These are phyloP conservation scores for Pyrrhosoma nymphula DNA, from an alignment of 2,888 invertebrate genomes.

Conservation along the genomic window DNA sequence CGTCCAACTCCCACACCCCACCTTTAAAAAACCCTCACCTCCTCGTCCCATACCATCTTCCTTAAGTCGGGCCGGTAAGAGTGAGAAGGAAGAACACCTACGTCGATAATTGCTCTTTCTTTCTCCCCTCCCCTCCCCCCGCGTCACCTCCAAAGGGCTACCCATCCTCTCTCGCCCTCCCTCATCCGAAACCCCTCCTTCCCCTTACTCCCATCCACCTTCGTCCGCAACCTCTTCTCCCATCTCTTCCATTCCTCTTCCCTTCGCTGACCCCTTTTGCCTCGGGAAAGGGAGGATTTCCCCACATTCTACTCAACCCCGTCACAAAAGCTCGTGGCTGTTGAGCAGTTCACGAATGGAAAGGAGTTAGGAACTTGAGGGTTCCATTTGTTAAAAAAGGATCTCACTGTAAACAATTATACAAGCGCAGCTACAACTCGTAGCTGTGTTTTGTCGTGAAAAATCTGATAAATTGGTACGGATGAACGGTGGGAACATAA, in stretches of 20 bases:
- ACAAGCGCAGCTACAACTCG: too few relatives aligned
- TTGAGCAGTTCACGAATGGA: too few relatives aligned
- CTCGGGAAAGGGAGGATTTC: neutral
- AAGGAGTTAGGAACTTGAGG: too few relatives aligned
- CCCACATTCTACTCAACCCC: neutral
- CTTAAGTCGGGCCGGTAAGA: neutral
- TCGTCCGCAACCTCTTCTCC: neutral
- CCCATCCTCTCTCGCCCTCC: neutral
- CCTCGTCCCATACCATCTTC: neutral
- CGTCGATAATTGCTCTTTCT: constrained; percentile 53
- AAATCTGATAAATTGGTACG: too few relatives aligned
- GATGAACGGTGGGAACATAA: too few relatives aligned
- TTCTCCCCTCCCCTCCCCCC: neutral
- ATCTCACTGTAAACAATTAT: too few relatives aligned
- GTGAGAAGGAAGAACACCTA: constrained; percentile 39
- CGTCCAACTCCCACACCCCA: neutral
- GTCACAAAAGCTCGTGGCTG: too few relatives aligned
- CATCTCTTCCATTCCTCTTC: neutral
- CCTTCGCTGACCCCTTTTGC: neutral
- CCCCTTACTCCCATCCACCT: neutral
- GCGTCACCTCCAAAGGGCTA: neutral
- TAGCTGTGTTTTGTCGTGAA: too few relatives aligned
- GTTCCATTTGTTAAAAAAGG: too few relatives aligned
- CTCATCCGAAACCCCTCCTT: neutral
- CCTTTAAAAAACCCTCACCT: neutral